Evolutionary conservation across 2,797 vertebrate species (phyloP).

Genomic region (Cetoscarus ocellatus): DNA sequence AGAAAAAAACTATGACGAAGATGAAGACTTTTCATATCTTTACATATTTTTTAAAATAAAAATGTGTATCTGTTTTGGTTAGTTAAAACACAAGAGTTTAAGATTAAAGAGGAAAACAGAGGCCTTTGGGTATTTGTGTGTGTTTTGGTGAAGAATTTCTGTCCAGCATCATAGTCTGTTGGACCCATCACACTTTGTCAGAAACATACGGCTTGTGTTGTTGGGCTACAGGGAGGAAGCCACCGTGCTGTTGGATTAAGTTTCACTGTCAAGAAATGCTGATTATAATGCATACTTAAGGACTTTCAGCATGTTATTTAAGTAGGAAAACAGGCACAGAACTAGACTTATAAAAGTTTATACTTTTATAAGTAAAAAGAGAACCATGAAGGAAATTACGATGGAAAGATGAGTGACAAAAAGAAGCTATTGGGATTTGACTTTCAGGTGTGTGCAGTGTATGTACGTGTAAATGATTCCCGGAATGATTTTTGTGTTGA

Average conservation of each 20-base stretch:
- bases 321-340: constrained; percentile 49
- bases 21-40: no score
- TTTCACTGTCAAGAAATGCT: constrained; percentile 63
- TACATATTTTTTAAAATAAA: background rate
- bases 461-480: constrained; percentile 20
- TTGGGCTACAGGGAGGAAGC: constrained; percentile 63
- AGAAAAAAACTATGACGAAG: no score
- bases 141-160: constrained; percentile 21
- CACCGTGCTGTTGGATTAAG: constrained; percentile 57
- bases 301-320: constrained; percentile 47
- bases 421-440: constrained; percentile 32
- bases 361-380: constrained; percentile 38
- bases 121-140: constrained; percentile 33
- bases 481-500: constrained; percentile 20
- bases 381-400: constrained; percentile 51
- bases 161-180: constrained; percentile 64
- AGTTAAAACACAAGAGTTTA: constrained; percentile 24
- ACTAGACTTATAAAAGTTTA: constrained; percentile 34
- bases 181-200: constrained; percentile 64
- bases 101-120: constrained; percentile 55
- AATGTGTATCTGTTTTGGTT: constrained; percentile 23
- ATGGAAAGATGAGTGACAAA: constrained; percentile 52
- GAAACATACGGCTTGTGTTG: constrained; percentile 64
- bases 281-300: constrained; percentile 54
- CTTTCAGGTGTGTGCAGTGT: constrained; percentile 28